phyloP scores from a whole-genome alignment of 2,888 invertebrate genomes.

The Leucania comma region DNA sequence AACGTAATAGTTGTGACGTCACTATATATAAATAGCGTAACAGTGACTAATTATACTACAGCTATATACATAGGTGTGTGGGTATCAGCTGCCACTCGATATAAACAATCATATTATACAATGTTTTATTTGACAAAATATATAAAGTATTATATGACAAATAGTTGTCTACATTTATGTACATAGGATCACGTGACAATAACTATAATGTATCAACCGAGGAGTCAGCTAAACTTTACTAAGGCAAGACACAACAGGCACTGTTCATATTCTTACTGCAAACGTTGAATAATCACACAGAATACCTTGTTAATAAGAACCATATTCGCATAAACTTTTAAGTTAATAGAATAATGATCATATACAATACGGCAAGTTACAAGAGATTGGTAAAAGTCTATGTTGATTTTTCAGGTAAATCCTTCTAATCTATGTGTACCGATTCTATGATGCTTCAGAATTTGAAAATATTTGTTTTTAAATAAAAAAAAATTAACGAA shows the following conservation, averaged over 20 bases:
- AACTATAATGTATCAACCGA: conserved; percentile 62
- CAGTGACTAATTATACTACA: conserved; percentile 53
- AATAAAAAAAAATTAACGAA: no score
- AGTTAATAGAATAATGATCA: conserved; percentile 8
- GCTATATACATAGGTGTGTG: conserved; percentile 53
- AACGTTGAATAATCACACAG: conserved; percentile 49
- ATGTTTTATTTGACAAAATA: conserved; percentile 51
- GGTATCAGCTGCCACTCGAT: conserved; percentile 52
- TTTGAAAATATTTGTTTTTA: neutral
- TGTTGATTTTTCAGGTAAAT: neutral
- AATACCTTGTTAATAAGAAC: conserved; percentile 27
- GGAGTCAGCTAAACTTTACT: conserved; percentile 62
- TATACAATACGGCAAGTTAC: conserved; percentile 31
- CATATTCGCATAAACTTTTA: conserved; percentile 19
- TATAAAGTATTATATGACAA: conserved; percentile 42
- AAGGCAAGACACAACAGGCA: conserved; percentile 82
- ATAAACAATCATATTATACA: conserved; percentile 55
- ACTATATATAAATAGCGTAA: conserved; percentile 51
- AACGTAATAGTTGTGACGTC: conserved; percentile 68
- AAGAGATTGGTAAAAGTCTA: conserved; percentile 12
- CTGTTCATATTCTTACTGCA: conserved; percentile 57
- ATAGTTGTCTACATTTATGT: conserved; percentile 58
- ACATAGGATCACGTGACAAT: conserved; percentile 57
- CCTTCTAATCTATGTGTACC: neutral
- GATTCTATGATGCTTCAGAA: conserved; percentile 3